Evolutionary conservation across 2,888 invertebrate species (phyloP).

Genomic region (Drosophila neotestacea): DNA sequence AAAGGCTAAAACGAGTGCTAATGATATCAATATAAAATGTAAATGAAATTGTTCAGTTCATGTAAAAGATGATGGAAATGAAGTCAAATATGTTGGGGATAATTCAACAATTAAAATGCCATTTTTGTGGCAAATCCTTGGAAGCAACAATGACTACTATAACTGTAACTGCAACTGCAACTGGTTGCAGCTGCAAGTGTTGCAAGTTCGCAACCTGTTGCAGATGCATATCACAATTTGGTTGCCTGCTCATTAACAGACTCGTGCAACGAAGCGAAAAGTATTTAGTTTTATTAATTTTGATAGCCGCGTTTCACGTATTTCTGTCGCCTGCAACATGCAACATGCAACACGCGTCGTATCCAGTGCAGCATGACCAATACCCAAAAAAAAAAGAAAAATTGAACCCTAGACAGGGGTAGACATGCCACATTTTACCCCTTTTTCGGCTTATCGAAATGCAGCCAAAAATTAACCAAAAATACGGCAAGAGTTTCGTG

Average conservation of each 20-base stretch:
- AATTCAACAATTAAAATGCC: constrained; percentile 68
- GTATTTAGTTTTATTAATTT: constrained; percentile 72
- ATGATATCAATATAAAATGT: constrained; percentile 54
- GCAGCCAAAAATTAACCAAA: constrained; percentile 45
- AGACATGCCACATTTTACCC: constrained; percentile 15
- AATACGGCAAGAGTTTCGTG: constrained; percentile 45
- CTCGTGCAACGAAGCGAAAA: constrained; percentile 45
- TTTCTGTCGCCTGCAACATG: constrained; percentile 60
- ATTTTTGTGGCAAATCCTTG: constrained; percentile 70
- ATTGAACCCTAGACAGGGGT: constrained; percentile 27
- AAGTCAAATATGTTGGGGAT: constrained; percentile 8
- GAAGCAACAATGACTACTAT: constrained; percentile 23
- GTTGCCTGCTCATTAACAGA: constrained; percentile 66
- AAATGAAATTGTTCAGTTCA: constrained; percentile 23
- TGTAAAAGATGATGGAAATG: constrained; percentile 7
- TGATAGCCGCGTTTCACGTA: constrained; percentile 49
- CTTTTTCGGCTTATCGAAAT: constrained; percentile 28
- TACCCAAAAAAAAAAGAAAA: constrained; percentile 35
- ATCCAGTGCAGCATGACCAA: constrained; percentile 55
- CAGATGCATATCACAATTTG: constrained; percentile 60
- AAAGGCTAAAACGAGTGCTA: constrained; percentile 34
- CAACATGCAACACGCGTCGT: constrained; percentile 54
- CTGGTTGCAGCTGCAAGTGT: constrained; percentile 52
- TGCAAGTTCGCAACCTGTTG: constrained; percentile 52
- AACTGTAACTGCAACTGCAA: constrained; percentile 47